Evolutionary conservation across 2,888 invertebrate species (phyloP), one percentile per base, ranked within the genome.

Genomic region (Tetropium fuscum): DNA sequence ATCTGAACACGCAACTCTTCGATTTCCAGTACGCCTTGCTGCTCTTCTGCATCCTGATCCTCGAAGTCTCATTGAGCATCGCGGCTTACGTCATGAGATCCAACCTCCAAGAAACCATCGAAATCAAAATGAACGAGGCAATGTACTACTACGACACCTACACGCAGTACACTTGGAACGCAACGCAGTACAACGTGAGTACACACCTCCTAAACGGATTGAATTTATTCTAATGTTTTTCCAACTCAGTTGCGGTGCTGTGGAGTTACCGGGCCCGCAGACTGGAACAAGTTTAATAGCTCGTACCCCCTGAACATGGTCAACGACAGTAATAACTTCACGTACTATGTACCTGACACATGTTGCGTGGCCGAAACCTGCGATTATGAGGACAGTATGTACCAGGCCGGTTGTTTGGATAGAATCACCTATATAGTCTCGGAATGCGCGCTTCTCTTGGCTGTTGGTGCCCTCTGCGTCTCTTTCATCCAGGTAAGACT

Each of bases 391-490:
- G 20, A 32, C 2, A 57, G 16, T n/a, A 32, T 75, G 2, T 72
- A 66, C 47, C 16, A 10, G 8, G 47, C 18, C 41, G 76, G 76
- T 11, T 76, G 76, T 53, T 43, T 74, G 7, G 49, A 60, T 15
- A 58, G 56, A 32, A 57, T 76, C 10, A 53, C 59, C 6, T 70
- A 63, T 32, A 61, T 76, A 45, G 69, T 74, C n/a, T 74, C 75
- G 0, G 74, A 76, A 66, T 71, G 91, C 75, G 87, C 90, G 19
- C 85, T 91, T 53, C 82, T 92, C 48, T 81, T 92, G 60, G 91
- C 89, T 2, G 90, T 90, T 45, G 92, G 91, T 2, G 91, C 91
- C 2, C 84, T 91, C 71, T 90, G 91, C n/a, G 90, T 93, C 58
- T 90, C 91, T 4, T 87, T 92, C 71, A 90, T 93, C 63, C 92